Evolutionary conservation across 1,140 invertebrate species (phyloP), one percentile per base, ranked within the genome.

Genomic region (Drosophila yakuba): DNA sequence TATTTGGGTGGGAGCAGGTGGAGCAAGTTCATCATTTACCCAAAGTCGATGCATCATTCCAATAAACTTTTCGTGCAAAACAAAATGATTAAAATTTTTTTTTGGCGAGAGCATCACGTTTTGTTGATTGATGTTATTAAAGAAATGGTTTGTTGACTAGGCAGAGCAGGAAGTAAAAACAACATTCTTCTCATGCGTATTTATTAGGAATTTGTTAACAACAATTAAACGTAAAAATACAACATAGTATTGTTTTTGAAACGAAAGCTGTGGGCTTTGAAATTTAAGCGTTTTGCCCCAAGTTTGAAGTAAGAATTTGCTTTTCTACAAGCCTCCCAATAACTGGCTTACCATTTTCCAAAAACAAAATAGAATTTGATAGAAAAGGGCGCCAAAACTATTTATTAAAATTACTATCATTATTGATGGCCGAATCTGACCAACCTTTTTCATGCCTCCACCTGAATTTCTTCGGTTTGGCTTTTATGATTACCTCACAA

Each of bases 1-100:
- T 58, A 23, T 32, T 20, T 43, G 51, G 67, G 62, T 52, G 41
- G 61, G 39, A 66, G 68, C 51, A 56, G 68, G 68, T 67, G 63
- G 44, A 68, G 54, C 52, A 20, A 45, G 54, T 58, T 51, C 41
- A 69, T 59, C 63, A 36, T 36, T 52, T 55, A 39, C 41, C 48
- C 69, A 20, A 52, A 39, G 41, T 61, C 57, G 67, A 72, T 74
- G 71, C 71, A 74, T 72, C 67, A 74, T 62, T 73, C 50, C 55
- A 73, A 75, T 75, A 44, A 64, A 63, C 72, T 64, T 48, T 74
- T 74, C 51, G 71, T 73, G 58, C 51, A 74, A 74, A 75, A 75
- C 72, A 75, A 75, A 74, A 74, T 75, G 69, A 75, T 75, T 75
- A 75, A 75, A 71, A 23, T 43, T 55, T 38, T 43, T 43, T 23